Evolutionary conservation across 2,113 vertebrate species (phyloP).

Genomic region (Leuciscus idus): DNA sequence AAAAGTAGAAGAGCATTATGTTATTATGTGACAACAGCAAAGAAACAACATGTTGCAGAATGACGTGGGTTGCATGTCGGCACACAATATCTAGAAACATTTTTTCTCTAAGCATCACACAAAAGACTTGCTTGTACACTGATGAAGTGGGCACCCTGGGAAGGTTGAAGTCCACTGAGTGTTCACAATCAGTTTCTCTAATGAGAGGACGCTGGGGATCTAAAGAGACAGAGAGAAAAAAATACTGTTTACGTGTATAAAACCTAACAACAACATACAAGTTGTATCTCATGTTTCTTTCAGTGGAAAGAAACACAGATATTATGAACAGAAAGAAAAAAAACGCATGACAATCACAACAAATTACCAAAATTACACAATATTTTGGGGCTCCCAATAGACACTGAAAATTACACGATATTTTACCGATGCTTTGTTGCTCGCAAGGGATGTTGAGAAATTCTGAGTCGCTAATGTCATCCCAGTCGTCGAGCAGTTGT

Average conservation of each 20-base stretch:
- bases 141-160: neutral
- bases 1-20: neutral
- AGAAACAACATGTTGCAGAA: neutral
- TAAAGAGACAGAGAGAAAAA: neutral
- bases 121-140: slow-evolving; percentile 7
- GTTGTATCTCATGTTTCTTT: neutral
- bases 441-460: slow-evolving; percentile 47
- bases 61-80: neutral
- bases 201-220: neutral
- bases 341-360: neutral
- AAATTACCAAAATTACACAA: no score
- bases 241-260: neutral
- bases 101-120: neutral
- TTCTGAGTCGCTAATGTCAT: slow-evolving; percentile 57
- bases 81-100: neutral
- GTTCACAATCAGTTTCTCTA: neutral
- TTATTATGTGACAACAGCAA: neutral
- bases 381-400: no score
- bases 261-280: neutral
- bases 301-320: neutral
- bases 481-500: slow-evolving; percentile 37
- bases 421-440: slow-evolving; percentile 34
- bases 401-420: neutral
- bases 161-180: neutral
- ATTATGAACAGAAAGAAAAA: no score